phyloP scores from a whole-genome alignment of 2,797 vertebrate species.

The Acanthopagrus latus region DNA sequence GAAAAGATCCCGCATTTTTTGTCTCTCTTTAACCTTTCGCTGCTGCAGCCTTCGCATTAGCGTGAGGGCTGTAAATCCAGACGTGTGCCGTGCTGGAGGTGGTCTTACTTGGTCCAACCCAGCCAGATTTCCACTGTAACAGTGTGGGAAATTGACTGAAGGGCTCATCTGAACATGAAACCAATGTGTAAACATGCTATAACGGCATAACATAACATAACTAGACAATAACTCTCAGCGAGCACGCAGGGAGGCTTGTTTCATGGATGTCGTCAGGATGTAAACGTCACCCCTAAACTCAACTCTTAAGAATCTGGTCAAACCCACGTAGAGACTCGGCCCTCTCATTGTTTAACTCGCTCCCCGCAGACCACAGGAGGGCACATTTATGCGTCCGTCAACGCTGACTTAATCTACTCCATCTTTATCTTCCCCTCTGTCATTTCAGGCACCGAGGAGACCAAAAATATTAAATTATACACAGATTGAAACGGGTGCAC shows the following conservation, averaged over 20 bases:
- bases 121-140: not conserved
- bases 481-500: constrained; percentile 33
- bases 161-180: not conserved
- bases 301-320: not conserved
- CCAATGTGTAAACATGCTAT: not conserved
- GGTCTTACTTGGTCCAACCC: no score
- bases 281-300: constrained; percentile 15
- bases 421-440: constrained; percentile 36
- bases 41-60: not conserved
- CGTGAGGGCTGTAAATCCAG: not conserved
- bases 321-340: constrained; percentile 18
- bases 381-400: constrained; percentile 17
- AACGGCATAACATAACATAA: not conserved
- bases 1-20: not conserved
- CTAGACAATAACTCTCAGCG: no score
- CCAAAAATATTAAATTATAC: constrained; percentile 39
- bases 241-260: no score
- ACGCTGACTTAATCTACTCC: not conserved
- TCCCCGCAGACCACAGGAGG: constrained; percentile 36
- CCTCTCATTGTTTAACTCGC: constrained; percentile 30
- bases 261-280: not conserved
- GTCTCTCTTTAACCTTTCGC: not conserved
- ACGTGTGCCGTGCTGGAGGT: no score
- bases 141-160: not conserved
- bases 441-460: constrained; percentile 31